phyloP scores from a whole-genome alignment of 1,140 invertebrate genomes.

The Zaprionus gabonicus region DNA sequence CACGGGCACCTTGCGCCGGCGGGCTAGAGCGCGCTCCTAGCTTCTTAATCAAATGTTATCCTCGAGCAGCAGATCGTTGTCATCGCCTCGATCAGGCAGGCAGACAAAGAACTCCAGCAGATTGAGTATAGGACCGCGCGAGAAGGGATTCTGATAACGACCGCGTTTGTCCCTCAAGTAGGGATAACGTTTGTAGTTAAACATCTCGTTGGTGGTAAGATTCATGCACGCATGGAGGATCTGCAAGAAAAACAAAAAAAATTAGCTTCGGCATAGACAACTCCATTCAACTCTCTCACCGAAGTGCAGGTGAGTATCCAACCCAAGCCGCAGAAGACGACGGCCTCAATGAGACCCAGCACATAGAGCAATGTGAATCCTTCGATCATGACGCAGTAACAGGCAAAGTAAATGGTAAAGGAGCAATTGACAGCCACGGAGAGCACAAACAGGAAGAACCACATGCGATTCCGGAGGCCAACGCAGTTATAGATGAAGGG shows the following conservation, averaged over 20 bases:
- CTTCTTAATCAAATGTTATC: conserved; percentile 86
- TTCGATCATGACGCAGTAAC: conserved; percentile 93
- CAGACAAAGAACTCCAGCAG: conserved; percentile 95
- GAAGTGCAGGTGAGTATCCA: conserved; percentile 95
- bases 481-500: conserved; percentile 98
- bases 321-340: conserved; percentile 92
- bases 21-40: conserved; percentile 75
- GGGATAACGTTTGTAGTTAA: conserved; percentile 95
- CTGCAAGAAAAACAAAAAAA: conserved; percentile 84
- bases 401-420: conserved; percentile 94
- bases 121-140: conserved; percentile 93
- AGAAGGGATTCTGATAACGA: conserved; percentile 95
- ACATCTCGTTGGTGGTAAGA: conserved; percentile 97
- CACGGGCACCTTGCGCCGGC: conserved; percentile 73
- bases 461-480: conserved; percentile 93
- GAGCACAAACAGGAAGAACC: conserved; percentile 95
- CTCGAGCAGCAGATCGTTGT: conserved; percentile 89
- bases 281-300: conserved; percentile 85
- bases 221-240: conserved; percentile 95
- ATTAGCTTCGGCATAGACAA: background rate
- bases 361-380: conserved; percentile 93
- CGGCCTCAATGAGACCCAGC: conserved; percentile 91
- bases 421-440: conserved; percentile 94
- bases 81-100: conserved; percentile 89
- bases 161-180: conserved; percentile 94